phyloP scores from a whole-genome alignment of 37 sponge, comb jelly and placozoan genomes.

The Tethya wilhelma region DNA sequence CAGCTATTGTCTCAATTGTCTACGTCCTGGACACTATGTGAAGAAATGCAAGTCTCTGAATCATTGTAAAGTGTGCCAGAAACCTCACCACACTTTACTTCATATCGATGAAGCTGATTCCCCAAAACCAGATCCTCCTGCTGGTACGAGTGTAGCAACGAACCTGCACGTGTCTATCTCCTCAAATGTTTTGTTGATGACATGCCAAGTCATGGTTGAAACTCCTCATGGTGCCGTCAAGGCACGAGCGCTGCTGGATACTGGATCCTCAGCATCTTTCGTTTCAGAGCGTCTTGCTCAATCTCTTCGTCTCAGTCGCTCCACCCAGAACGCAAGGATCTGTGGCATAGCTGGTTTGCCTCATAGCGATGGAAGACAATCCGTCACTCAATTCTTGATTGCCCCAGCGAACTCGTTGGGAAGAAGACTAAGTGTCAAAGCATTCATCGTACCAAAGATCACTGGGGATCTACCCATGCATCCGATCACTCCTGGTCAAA shows the following conservation, averaged over 20 bases:
- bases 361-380: conserved; percentile 1
- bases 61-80: conserved; percentile 28
- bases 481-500: conserved; percentile 5
- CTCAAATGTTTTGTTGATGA: conserved; percentile 45
- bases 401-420: conserved; percentile 2
- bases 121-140: too few relatives aligned
- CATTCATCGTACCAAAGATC: conserved; percentile 31
- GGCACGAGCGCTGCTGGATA: conserved; percentile 45
- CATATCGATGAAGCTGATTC: neutral
- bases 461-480: conserved; percentile 39
- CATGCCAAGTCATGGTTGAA: conserved; percentile 40
- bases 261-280: conserved; percentile 55
- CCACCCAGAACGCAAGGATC: conserved; percentile 17
- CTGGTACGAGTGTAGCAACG: too few relatives aligned
- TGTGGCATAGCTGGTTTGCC: conserved; percentile 52
- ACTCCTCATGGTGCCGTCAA: conserved; percentile 22
- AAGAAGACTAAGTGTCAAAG: conserved; percentile 26
- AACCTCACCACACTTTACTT: conserved; percentile 51
- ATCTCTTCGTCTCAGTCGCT: conserved; percentile 15
- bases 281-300: conserved; percentile 34
- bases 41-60: conserved; percentile 40
- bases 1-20: conserved; percentile 27
- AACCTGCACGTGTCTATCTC: neutral
- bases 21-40: conserved; percentile 33
- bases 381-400: conserved; percentile 21